phyloP scores from a whole-genome alignment of 2,113 vertebrate genomes.

The Proterorhinus semilunaris region DNA sequence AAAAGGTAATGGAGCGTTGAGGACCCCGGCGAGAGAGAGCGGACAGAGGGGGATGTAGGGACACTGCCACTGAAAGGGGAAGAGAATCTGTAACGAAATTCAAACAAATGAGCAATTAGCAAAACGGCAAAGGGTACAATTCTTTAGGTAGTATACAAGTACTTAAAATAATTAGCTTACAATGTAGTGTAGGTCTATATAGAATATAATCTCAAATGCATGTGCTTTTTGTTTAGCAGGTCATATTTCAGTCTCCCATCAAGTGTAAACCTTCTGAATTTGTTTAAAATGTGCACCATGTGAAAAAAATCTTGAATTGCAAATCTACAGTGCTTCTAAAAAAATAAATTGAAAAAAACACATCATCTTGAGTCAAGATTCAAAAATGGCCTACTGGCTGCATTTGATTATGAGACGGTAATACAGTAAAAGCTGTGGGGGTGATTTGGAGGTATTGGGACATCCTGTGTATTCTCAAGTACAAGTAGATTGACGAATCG shows the following conservation, averaged over 20 bases:
- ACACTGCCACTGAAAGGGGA: slow-evolving; percentile 99
- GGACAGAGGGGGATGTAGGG: slow-evolving; percentile 97
- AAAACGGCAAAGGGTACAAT: no score
- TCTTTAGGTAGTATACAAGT: no score
- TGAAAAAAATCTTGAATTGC: no score
- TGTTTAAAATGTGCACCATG: no score
- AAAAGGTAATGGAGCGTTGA: slow-evolving; percentile 93
- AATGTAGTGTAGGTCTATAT: no score
- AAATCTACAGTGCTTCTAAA: no score
- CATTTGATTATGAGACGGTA: not conserved
- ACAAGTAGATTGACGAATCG: not conserved
- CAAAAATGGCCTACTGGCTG: not conserved
- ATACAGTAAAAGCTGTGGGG: not conserved
- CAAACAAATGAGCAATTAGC: not conserved
- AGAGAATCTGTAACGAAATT: slow-evolving; percentile 87
- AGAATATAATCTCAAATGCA: no score
- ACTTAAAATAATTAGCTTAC: no score
- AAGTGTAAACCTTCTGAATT: no score
- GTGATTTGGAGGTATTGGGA: slow-evolving; percentile 27
- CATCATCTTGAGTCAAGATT: not conserved
- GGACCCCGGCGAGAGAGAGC: slow-evolving; percentile 89
- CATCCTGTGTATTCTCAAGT: slow-evolving; percentile 9
- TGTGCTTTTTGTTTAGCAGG: no score
- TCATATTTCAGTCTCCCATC: no score
- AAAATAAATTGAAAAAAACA: no score